Base-by-base conservation (phyloP, 2,797 vertebrate species). In the Pseudochirops cupreus region DNA sequence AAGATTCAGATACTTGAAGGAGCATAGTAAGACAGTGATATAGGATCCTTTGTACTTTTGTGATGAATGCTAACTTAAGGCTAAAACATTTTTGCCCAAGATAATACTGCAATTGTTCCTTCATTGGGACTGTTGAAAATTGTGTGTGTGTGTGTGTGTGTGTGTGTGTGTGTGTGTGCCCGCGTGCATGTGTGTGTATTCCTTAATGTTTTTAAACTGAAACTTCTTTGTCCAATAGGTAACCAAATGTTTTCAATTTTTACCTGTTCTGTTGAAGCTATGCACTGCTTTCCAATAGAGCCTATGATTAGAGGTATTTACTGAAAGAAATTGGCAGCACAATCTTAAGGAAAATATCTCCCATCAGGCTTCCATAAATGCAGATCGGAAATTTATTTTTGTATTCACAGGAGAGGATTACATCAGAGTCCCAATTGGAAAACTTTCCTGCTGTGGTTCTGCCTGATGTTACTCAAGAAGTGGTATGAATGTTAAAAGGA, bases 371-470 rank as follows among this genome's bases (percentile, higher is more conserved):
- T 93, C 95, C n/a, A 94, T 92, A 97, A 95, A 97, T 97, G 91
- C 67, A 97, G 93, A 96, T 50, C 74, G 91, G 93, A 98, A 98
- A 98, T 98, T 96, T 94, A 95, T 98, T 97, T 98, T 91, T 97
- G 0, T 92, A 90, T 96, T 98, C 92, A 97, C 93, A 95, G 92
- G 55, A 97, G 92, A 98, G 57, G 39, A 96, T 98, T 98, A 92
- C 91, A 96, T 95, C 96, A 3, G 82, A 91, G 2, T 95, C 50
- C 54, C 54, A 91, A 57, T 11, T 52, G n/a, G 97, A 93, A 96
- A 97, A 96, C 50, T 93, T 29, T 50, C 91, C n/a, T 96, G 52
- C 91, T 95, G 94, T 56, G 58, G 12, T 56, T 96, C 97, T 97
- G 56, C 28, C 62, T 96, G 94, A 54, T 91, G 52, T 12, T 67